phyloP scores from a whole-genome alignment of 2,888 invertebrate species.

The Ectemnius cavifrons region DNA sequence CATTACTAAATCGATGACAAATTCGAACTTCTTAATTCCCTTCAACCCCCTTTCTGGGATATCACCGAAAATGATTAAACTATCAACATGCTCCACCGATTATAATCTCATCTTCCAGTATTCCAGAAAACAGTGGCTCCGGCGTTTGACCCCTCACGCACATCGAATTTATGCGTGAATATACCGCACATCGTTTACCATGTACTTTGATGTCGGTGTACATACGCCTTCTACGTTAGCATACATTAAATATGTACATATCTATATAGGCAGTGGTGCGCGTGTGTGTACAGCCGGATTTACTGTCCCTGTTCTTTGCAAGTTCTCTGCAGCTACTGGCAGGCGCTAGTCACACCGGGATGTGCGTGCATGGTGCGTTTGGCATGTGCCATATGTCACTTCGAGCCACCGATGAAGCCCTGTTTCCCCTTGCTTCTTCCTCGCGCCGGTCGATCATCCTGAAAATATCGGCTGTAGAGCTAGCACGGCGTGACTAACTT shows the following conservation, averaged over 20 bases:
- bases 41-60: too few relatives aligned
- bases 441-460: constrained; percentile 30
- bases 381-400: constrained; percentile 61
- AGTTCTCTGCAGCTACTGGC: too few relatives aligned
- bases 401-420: constrained; percentile 56
- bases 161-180: too few relatives aligned
- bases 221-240: constrained; percentile 8
- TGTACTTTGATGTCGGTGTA: too few relatives aligned
- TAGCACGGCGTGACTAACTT: constrained; percentile 24
- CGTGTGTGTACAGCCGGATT: too few relatives aligned
- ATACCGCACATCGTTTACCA: too few relatives aligned
- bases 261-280: constrained; percentile 5
- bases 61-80: background rate
- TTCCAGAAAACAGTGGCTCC: constrained; percentile 24
- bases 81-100: background rate
- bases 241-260: constrained; percentile 33
- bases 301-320: too few relatives aligned
- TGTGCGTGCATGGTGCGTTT: constrained; percentile 50
- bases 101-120: constrained; percentile 12
- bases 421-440: background rate
- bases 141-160: background rate
- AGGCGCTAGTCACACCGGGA: too few relatives aligned
- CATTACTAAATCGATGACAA: too few relatives aligned
- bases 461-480: constrained; percentile 30
- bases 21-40: too few relatives aligned